Conservation (phyloP, 2,113 vertebrate species). For the Chrysochloris asiatica region DNA sequence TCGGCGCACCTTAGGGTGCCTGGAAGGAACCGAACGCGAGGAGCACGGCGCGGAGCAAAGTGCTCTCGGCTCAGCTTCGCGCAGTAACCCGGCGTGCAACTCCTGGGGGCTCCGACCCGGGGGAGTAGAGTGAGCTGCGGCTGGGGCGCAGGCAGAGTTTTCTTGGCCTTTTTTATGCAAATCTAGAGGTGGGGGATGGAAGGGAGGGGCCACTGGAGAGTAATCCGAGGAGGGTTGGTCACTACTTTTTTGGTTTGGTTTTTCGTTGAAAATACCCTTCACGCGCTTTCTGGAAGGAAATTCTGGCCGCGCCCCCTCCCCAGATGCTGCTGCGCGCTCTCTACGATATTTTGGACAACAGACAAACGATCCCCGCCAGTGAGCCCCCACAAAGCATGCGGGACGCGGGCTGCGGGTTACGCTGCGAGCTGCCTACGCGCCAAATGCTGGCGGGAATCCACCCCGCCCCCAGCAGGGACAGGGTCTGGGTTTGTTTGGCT, state of each 20-base stretch:
- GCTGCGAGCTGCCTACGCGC: not conserved
- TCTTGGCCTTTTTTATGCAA: conserved; percentile 86
- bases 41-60: not conserved
- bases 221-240: conserved; percentile 84
- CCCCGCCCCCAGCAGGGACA: not conserved
- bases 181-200: conserved; percentile 76
- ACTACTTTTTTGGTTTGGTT: conserved; percentile 72
- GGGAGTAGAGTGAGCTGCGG: conserved; percentile 75
- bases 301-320: conserved; percentile 12
- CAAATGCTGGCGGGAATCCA: not conserved
- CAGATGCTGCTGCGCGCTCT: conserved; percentile 52
- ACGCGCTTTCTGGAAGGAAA: conserved; percentile 69
- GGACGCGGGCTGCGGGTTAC: not conserved
- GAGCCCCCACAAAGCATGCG: conserved; percentile 33
- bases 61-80: conserved; percentile 34
- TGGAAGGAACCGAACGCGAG: not conserved
- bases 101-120: conserved; percentile 67
- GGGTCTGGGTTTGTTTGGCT: not conserved
- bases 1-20: not conserved
- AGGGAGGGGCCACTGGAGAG: conserved; percentile 85
- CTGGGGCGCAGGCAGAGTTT: conserved; percentile 77
- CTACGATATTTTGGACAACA: not conserved
- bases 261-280: conserved; percentile 78
- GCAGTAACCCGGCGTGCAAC: conserved; percentile 61
- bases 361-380: not conserved